A percentile compares a stretch with the other conserved stretches of the same genome.
Conservation (phyloP, 2,888 invertebrate species). For the Noctua pronuba region DNA sequence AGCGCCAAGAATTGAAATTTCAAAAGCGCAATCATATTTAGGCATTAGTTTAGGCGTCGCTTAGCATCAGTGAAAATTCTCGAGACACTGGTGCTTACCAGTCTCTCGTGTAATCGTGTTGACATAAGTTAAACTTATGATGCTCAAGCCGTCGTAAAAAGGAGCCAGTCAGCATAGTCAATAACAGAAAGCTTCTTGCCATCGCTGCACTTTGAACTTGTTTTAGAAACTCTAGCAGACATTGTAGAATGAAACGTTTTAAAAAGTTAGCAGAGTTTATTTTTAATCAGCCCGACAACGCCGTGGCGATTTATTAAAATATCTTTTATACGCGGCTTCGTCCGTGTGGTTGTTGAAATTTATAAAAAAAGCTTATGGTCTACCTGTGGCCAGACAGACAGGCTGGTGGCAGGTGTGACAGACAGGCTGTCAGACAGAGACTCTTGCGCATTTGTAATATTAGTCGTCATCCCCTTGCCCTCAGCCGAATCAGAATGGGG, state of each 20-base stretch:
- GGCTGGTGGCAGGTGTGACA: not conserved
- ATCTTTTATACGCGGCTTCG: not conserved
- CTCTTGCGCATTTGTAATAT: not conserved
- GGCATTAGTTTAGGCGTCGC: not conserved
- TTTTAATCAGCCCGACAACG: constrained; percentile 1
- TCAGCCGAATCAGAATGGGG: too few species aligned
- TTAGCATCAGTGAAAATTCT: not conserved
- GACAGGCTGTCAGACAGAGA: not conserved
- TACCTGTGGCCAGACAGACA: not conserved
- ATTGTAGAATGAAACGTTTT: constrained; percentile 5
- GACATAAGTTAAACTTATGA: not conserved
- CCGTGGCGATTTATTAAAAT: not conserved
- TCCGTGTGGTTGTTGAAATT: not conserved
- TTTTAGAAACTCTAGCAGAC: constrained; percentile 9
- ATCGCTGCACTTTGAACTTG: not conserved
- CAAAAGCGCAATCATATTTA: not conserved
- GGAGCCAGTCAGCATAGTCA: constrained; percentile 1
- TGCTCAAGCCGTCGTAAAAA: not conserved
- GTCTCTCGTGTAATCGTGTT: not conserved
- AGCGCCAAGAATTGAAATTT: not conserved
- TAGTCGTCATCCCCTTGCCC: too few species aligned
- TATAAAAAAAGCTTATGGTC: not conserved
- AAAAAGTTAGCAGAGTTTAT: constrained; percentile 3
- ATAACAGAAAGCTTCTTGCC: not conserved
- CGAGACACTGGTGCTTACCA: not conserved